Evolutionary conservation across 2,888 invertebrate genomes (phyloP), one percentile per base, ranked within the genome.

Genomic region (Galerucella pusilla): DNA sequence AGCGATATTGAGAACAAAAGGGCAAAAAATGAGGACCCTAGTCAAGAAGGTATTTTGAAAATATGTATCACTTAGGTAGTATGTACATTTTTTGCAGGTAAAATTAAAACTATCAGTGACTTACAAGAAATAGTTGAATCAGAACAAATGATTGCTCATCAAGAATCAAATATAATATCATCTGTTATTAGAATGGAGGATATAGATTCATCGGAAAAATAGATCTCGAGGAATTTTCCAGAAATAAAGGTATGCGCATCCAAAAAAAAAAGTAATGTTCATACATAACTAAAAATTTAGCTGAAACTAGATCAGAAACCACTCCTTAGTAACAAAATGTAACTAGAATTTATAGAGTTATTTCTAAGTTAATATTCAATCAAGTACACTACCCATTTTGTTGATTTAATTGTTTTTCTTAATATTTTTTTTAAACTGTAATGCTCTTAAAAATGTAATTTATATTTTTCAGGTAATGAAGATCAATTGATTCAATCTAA

Each of bases 91-190:
- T 57, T 57, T 57, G 57, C 16, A 16, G 20, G n/a, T 54, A 20
- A 3, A 54, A 54, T 54, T 52, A 52, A 52, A 52, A 52, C 52
- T 52, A 52, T 52, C 46, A 46, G 6, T 46, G 46, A 46, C 46
- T 46, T 46, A 46, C 46, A 46, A 46, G 9, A 11, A 46, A 46
- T 11, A 46, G 6, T 46, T 46, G 46, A 46, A 46, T 46, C 46
- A 46, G 46, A 46, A 46, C 46, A 46, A 46, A 46, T 46, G 46
- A 46, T 46, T 46, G 46, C 46, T 46, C 46, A 46, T 46, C 28
- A 28, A 28, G 28, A 28, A 28, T 28, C 28, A 28, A 28, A 46
- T 46, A 11, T 46, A 11, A 46, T 68, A 69, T 64, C 68, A 72
- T 7, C 6, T 16, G 16, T 14, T 2, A 57, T 57, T 7, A 12